Evolutionary conservation across 2,888 invertebrate species (phyloP), one percentile per base, ranked within the genome.

Genomic region (Cantharis lateralis): DNA sequence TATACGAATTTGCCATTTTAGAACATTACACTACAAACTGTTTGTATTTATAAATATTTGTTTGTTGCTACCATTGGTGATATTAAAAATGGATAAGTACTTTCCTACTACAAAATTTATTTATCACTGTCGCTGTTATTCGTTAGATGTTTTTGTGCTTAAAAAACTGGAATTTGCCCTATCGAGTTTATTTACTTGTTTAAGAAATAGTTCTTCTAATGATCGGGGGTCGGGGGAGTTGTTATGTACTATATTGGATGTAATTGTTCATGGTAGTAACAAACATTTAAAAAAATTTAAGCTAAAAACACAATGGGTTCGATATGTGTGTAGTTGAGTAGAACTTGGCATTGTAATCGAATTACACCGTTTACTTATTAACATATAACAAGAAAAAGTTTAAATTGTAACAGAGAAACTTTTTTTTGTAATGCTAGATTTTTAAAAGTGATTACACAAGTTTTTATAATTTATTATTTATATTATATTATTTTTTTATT

Each of bases 281-380:
- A 70, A 70, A 78, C 61, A 20, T 78, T 66, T 75, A 68, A 71
- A 26, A 66, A 24, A 74, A 77, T 71, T 72, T 15, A 72, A 20
- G 28, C 78, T 78, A 78, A 78, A 78, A 78, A 78, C 78, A 76
- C 78, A 72, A 73, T 78, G 76, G 78, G 82, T 82, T 85, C 83
- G 83, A 85, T 86, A 86, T 85, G 86, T 87, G 87, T 87, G 86
- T 87, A 87, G 87, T 84, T 82, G 83, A 84, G 86, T 87, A 87
- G 87, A 85, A 84, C 84, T 85, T 85, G 83, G 83, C 84, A 85
- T 83, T 84, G 84, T 87, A 87, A 85, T 86, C 86, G 84, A 85
- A 62, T 75, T 87, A 86, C 87, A 87, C 84, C 86, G 87, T 86
- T 82, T 84, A 85, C 85, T 82, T 82, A 81, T 83, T 83, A 84